Evolutionary conservation across 1,140 invertebrate genomes (phyloP), one percentile per base, ranked within the genome.

Genomic region (Adelges cooleyi): DNA sequence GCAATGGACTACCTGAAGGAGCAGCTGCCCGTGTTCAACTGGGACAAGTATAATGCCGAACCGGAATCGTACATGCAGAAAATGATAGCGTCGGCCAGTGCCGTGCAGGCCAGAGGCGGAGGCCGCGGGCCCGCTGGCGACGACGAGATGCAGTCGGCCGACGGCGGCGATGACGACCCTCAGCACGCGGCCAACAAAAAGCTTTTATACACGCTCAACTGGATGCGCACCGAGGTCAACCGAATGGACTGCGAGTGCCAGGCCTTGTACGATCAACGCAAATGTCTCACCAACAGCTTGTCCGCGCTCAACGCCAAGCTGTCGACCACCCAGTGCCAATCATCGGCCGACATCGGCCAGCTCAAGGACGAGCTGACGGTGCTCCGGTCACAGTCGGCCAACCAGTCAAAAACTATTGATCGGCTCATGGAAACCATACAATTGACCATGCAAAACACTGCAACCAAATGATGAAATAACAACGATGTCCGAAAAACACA

Each of bases 341-440:
- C 11, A 6, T 1, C 42, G 17, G 18, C 4, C 1, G 56, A 62
- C 9, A 29, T 62, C 11, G 17, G 27, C 0, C 42, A 25, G 8
- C 25, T 33, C 17, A 46, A 62, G 6, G 17, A 48, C 27, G 42
- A 62, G 13, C 42, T 48, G 6, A n/a, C 56, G 1, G 6, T 62
- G 42, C 56, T 62, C n/a, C 10, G 25, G 1, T 11, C 13, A 9
- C 23, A 10, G 13, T 33, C 56, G 5, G 38, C 25, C 25, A 36
- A 62, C 11, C 56, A 62, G 40, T 20, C 40, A 2, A 20, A 10
- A 0, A 20, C 11, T 2, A 46, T 62, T 25, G 56, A 62, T 13
- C 56, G 18, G 13, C 56, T 62, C 5, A 33, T 62, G 42, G 56
- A 46, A n/a, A n/a, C 42, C 38, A 48, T 46, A 20, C 56, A 62